Conservation (phyloP, 1,140 invertebrate species). For the Tetragnatha versicolor region DNA sequence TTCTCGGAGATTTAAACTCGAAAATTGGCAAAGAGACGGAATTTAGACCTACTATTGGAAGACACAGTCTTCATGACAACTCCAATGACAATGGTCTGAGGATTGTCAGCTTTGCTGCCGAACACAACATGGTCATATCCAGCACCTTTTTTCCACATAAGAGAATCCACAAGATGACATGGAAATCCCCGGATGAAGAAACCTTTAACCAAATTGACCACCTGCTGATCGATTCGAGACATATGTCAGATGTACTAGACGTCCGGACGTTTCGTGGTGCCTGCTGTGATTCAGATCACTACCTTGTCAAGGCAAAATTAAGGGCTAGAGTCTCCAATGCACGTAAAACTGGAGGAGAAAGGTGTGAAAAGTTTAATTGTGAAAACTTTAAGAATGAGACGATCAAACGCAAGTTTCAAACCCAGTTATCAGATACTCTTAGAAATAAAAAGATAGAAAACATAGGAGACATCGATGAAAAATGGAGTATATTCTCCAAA, state of each 20-base stretch:
- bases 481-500: constrained; percentile 1
- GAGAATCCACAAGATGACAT: not conserved
- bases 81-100: constrained; percentile 7
- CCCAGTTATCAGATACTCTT: not conserved
- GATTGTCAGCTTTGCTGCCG: constrained; percentile 9
- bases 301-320: not conserved
- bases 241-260: not conserved
- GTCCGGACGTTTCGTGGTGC: not conserved
- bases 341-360: not conserved
- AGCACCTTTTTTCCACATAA: constrained; percentile 13
- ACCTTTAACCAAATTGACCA: constrained; percentile 1
- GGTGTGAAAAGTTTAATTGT: constrained; percentile 1
- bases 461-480: not conserved
- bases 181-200: not conserved
- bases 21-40: not conserved
- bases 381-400: not conserved
- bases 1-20: not conserved
- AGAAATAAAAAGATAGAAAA: not conserved
- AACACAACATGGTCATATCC: not conserved
- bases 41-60: too few relatives aligned
- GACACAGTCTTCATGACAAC: constrained; percentile 10
- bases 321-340: not conserved
- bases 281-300: not conserved
- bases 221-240: not conserved
- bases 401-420: not conserved